Evolutionary conservation across 2,113 vertebrate species (phyloP).

Genomic region (Elaphurus davidianus): DNA sequence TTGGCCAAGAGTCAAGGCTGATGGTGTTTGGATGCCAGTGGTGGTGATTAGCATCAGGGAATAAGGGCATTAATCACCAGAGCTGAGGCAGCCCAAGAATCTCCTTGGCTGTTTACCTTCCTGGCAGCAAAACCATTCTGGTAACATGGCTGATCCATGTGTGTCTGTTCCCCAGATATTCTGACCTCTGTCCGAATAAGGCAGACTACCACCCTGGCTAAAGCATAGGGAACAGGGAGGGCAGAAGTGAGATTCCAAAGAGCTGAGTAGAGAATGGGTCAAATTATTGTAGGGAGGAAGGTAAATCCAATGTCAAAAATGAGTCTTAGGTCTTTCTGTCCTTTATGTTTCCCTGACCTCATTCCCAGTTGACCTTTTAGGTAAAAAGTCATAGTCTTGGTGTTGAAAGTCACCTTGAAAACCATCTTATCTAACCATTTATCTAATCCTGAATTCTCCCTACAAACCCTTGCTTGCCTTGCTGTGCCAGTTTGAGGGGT

Average conservation of each 20-base stretch:
- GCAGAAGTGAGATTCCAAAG: neutral
- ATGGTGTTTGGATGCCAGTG: constrained; percentile 22
- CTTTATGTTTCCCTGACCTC: neutral
- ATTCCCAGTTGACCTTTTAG: neutral
- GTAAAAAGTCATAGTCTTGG: neutral
- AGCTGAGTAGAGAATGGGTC: neutral
- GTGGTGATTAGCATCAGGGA: constrained; percentile 39
- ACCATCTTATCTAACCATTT: neutral
- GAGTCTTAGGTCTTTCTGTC: neutral
- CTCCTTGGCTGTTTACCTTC: neutral
- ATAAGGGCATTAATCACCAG: constrained; percentile 43
- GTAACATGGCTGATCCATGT: neutral
- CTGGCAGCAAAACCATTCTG: neutral
- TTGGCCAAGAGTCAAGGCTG: constrained; percentile 45
- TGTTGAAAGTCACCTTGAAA: neutral
- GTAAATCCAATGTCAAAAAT: neutral
- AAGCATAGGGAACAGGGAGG: neutral
- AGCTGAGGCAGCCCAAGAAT: constrained; percentile 9
- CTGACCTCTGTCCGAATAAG: neutral
- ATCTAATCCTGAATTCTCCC: neutral
- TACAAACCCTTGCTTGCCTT: neutral
- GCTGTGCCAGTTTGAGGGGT: neutral
- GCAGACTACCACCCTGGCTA: neutral
- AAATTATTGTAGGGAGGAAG: neutral
- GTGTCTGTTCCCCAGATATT: neutral